Conservation (phyloP, 2,797 vertebrate genomes). For the Scolopax bukidnonensis region DNA sequence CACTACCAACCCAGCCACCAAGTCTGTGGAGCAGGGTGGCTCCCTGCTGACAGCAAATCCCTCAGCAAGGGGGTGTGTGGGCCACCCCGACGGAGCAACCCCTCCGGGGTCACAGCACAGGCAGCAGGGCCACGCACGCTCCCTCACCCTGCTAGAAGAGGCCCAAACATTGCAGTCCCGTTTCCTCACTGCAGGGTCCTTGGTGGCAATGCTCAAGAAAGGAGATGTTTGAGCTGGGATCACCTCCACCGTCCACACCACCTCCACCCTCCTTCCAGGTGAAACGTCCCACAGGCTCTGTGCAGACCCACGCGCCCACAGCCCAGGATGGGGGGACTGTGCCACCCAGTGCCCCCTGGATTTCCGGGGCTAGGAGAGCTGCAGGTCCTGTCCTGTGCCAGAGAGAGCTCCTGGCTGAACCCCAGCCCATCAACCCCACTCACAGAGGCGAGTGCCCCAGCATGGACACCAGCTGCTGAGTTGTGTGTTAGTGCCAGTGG, state of each 20-base stretch:
- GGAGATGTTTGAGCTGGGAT: background rate
- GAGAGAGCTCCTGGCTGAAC: background rate
- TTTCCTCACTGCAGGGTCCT: background rate
- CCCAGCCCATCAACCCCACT: background rate
- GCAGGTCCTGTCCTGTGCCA: background rate
- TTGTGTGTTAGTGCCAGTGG: background rate
- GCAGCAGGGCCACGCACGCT: background rate
- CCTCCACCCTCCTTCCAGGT: background rate
- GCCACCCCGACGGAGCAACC: rapidly evolving
- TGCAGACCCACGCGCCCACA: rapidly evolving
- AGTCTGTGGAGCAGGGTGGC: background rate
- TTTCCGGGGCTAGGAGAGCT: background rate
- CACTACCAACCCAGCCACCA: background rate
- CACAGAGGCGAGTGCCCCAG: rapidly evolving
- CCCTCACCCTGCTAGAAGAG: background rate
- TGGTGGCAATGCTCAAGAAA: background rate
- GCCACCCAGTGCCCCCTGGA: background rate
- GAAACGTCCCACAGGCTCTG: background rate
- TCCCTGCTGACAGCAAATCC: background rate
- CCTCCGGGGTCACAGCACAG: background rate
- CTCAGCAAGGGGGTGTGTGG: background rate
- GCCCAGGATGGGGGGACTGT: background rate
- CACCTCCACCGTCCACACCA: background rate
- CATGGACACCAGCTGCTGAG: background rate
- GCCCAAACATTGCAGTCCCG: background rate